These are phyloP conservation scores for Cariama cristata DNA, from an alignment of 2,113 vertebrate species.

Conservation along the genomic window DNA sequence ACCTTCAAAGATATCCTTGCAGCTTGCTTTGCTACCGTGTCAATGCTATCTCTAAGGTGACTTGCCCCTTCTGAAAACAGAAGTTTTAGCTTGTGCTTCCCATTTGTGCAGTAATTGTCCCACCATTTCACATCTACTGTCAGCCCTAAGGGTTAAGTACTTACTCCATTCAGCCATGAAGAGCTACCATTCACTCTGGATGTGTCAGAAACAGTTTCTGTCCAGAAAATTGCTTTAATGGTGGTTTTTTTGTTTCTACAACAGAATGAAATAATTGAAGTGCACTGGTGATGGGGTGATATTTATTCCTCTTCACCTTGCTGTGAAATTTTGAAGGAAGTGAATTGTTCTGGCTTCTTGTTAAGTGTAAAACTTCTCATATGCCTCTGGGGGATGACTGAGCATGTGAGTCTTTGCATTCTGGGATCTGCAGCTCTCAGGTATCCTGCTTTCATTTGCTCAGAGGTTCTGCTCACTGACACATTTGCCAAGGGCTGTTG, in stretches of 20 bases:
- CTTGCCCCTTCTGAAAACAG: neutral
- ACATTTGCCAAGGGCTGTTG: neutral
- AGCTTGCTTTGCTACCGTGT: neutral
- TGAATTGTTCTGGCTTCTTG: neutral
- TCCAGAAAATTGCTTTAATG: neutral
- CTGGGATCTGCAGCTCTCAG: slow-evolving; percentile 1
- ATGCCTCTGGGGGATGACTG: neutral
- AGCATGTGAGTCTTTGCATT: neutral
- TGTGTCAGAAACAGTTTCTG: neutral
- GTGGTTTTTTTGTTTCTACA: neutral
- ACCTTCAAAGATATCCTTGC: neutral
- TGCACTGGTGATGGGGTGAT: neutral
- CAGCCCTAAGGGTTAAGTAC: neutral
- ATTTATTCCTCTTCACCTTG: neutral
- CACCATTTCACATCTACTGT: neutral
- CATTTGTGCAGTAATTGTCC: neutral
- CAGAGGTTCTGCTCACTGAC: neutral
- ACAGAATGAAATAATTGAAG: neutral
- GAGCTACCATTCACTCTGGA: neutral
- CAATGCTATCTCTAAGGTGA: neutral
- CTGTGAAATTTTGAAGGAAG: neutral
- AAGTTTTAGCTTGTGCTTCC: neutral
- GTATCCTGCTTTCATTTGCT: neutral
- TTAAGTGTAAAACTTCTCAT: neutral
- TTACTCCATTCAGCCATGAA: neutral